A percentile compares a stretch with the other conserved stretches of the same genome.
Conservation (phyloP, 1,140 invertebrate species). For the Rhynchophorus ferrugineus region DNA sequence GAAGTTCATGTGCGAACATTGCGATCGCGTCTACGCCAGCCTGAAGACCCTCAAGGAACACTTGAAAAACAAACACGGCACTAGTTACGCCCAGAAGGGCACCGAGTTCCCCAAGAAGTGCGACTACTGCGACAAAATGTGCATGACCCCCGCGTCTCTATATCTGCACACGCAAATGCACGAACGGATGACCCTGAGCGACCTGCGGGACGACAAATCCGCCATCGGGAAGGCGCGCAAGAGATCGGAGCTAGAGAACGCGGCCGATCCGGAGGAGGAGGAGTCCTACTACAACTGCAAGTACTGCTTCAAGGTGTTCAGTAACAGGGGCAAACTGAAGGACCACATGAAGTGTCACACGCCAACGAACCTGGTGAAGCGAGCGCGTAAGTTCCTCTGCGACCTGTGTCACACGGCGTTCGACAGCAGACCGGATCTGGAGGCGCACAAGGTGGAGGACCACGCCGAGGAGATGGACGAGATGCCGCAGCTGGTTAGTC, state of each 20-base stretch:
- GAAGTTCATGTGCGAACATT: constrained; percentile 26
- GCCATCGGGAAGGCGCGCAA: neutral
- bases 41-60: constrained; percentile 32
- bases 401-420: constrained; percentile 31
- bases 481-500: constrained; percentile 15
- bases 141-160: constrained; percentile 26
- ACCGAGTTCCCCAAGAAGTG: constrained; percentile 31
- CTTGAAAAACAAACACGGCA: constrained; percentile 18
- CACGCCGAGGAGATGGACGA: constrained; percentile 16
- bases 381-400: constrained; percentile 29
- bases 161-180: constrained; percentile 33
- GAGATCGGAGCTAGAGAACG: constrained; percentile 3
- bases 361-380: constrained; percentile 19
- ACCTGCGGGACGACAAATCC: constrained; percentile 9
- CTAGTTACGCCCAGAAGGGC: neutral
- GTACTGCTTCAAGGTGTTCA: constrained; percentile 37
- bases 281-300: constrained; percentile 37
- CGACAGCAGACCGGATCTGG: constrained; percentile 24
- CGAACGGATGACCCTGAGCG: constrained; percentile 20
- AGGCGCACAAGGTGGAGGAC: constrained; percentile 30
- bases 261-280: constrained; percentile 13
- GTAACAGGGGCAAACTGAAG: constrained; percentile 30
- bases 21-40: constrained; percentile 28
- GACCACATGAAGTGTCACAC: constrained; percentile 36
- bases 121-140: constrained; percentile 31